A percentile compares a stretch with the other conserved stretches of the same genome.
phyloP scores from a whole-genome alignment of 2,888 invertebrate genomes.

The Oscheius sp. region DNA sequence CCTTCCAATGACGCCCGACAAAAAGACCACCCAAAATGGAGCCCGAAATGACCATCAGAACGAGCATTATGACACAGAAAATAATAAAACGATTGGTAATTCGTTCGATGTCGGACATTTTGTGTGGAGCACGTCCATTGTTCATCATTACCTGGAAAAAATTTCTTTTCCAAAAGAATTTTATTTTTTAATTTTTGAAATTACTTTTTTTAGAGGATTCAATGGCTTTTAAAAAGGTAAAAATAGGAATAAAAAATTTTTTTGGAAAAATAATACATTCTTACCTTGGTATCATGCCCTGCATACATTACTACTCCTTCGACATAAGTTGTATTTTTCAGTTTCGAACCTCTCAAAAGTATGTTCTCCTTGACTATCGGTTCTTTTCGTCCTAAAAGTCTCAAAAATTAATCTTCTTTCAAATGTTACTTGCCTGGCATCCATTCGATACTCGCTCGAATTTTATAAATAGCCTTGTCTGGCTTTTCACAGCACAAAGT shows the following conservation, averaged over 20 bases:
- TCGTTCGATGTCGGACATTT: conserved; percentile 83
- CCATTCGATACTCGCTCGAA: conserved; percentile 78
- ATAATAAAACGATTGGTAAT: conserved; percentile 81
- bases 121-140: conserved; percentile 85
- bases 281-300: conserved; percentile 92
- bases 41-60: conserved; percentile 78
- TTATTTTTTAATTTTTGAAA: neutral
- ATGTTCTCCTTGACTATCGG: conserved; percentile 84
- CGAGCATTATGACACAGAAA: conserved; percentile 84
- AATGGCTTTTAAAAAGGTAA: neutral
- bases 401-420: neutral
- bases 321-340: conserved; percentile 94
- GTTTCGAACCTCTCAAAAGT: conserved; percentile 87
- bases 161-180: neutral
- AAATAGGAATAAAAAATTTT: neutral
- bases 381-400: neutral
- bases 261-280: neutral
- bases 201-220: neutral
- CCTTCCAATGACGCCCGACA: neutral
- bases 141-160: conserved; percentile 80
- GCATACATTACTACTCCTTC: conserved; percentile 97
- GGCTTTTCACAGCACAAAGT: conserved; percentile 91
- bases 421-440: conserved; percentile 67
- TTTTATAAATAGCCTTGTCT: conserved; percentile 92
- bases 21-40: conserved; percentile 75